phyloP scores from a whole-genome alignment of 2,888 invertebrate genomes.

The Onthophagus sagittarius region DNA sequence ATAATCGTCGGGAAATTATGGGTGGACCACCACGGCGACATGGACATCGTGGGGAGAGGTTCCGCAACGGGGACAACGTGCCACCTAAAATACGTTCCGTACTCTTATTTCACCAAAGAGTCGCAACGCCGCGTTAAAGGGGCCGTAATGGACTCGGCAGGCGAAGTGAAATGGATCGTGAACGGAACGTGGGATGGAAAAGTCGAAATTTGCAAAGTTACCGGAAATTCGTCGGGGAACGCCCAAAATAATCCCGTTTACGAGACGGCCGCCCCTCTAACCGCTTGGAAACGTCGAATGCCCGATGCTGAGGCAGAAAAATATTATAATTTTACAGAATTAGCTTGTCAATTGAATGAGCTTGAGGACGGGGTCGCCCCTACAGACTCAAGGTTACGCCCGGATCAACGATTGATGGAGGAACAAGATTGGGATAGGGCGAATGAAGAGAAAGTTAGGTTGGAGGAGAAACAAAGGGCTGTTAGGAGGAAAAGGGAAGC shows the following conservation, averaged over 20 bases:
- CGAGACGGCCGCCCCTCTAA: conserved; percentile 82
- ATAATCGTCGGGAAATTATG: conserved; percentile 99
- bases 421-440: conserved; percentile 89
- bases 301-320: conserved; percentile 66
- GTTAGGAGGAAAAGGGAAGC: conserved; percentile 74
- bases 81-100: conserved; percentile 95
- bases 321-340: conserved; percentile 91
- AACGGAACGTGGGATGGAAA: conserved; percentile 93
- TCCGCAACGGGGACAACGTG: conserved; percentile 88
- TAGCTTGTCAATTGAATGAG: conserved; percentile 97
- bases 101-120: conserved; percentile 97
- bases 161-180: conserved; percentile 70
- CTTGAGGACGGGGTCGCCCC: conserved; percentile 88
- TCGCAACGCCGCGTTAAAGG: conserved; percentile 88
- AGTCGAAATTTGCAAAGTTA: conserved; percentile 91
- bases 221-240: conserved; percentile 45
- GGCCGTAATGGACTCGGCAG: conserved; percentile 67
- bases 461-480: conserved; percentile 94
- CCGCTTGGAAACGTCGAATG: conserved; percentile 82
- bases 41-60: conserved; percentile 89
- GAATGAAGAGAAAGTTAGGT: conserved; percentile 74
- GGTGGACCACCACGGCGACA: conserved; percentile 99
- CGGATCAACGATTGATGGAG: conserved; percentile 98
- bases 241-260: conserved; percentile 72
- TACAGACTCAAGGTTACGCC: conserved; percentile 87